Percentiles rank a stretch among this genome's conserved stretches.
These are phyloP conservation scores for Sitta europaea DNA, from an alignment of 2,113 vertebrate genomes.

Conservation along the genomic window DNA sequence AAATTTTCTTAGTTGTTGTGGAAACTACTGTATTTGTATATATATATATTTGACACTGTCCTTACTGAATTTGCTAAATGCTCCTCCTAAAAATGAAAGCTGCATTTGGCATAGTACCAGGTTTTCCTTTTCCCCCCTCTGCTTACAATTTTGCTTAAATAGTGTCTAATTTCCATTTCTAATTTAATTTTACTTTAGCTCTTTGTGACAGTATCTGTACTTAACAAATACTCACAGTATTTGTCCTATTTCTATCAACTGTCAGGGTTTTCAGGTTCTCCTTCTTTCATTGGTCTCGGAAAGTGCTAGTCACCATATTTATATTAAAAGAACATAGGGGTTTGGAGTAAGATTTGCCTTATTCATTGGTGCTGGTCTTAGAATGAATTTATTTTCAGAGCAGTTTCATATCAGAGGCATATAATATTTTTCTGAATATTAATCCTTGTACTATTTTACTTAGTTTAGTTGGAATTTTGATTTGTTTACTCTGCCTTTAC, in stretches of 20 bases:
- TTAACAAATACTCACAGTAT: constrained; percentile 61
- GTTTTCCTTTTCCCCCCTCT: background rate
- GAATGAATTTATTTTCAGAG: constrained; percentile 18
- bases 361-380: background rate
- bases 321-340: background rate
- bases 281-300: constrained; percentile 33
- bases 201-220: background rate
- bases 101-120: background rate
- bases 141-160: background rate
- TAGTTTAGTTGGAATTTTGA: background rate
- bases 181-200: constrained; percentile 57
- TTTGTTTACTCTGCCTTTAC: background rate
- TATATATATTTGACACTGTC: background rate
- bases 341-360: background rate
- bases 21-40: background rate
- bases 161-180: constrained; percentile 61
- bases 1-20: background rate
- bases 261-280: constrained; percentile 31
- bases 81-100: background rate
- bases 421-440: background rate
- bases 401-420: background rate
- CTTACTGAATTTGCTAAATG: background rate
- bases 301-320: background rate
- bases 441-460: background rate
- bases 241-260: constrained; percentile 44